Evolutionary conservation across 1,140 invertebrate species (phyloP).

Genomic region (Acromyrmex heyeri): DNA sequence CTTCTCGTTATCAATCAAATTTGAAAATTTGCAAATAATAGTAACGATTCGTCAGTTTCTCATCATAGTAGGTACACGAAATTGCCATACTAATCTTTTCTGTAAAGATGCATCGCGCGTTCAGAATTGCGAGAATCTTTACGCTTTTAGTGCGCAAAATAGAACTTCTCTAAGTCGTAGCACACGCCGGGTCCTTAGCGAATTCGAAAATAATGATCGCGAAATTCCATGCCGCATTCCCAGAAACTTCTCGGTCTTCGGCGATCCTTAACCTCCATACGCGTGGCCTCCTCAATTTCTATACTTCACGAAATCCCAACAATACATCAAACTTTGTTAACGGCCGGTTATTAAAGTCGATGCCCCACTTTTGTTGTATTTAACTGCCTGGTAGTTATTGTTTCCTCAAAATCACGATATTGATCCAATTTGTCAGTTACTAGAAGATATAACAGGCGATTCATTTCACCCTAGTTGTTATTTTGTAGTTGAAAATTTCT

Average conservation of each 20-base stretch:
- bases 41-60: too few relatives aligned
- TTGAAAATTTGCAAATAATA: neutral
- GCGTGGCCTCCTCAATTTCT: neutral
- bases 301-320: neutral
- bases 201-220: constrained; percentile 23
- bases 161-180: constrained; percentile 14
- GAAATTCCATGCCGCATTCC: constrained; percentile 31
- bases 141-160: neutral
- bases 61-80: neutral
- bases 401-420: constrained; percentile 35
- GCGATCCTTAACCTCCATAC: neutral
- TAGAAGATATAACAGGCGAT: neutral
- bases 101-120: neutral
- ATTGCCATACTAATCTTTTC: neutral
- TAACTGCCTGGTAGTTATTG: constrained; percentile 11
- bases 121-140: neutral
- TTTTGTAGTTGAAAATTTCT: neutral
- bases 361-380: constrained; percentile 32
- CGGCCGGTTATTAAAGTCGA: constrained; percentile 45
- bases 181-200: neutral
- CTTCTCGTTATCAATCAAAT: neutral
- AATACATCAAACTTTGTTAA: constrained; percentile 47
- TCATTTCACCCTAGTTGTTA: neutral
- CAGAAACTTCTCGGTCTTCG: constrained; percentile 15
- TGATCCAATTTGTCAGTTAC: constrained; percentile 50